phyloP scores from a whole-genome alignment of 2,113 vertebrate species.

The Zapornia atra region DNA sequence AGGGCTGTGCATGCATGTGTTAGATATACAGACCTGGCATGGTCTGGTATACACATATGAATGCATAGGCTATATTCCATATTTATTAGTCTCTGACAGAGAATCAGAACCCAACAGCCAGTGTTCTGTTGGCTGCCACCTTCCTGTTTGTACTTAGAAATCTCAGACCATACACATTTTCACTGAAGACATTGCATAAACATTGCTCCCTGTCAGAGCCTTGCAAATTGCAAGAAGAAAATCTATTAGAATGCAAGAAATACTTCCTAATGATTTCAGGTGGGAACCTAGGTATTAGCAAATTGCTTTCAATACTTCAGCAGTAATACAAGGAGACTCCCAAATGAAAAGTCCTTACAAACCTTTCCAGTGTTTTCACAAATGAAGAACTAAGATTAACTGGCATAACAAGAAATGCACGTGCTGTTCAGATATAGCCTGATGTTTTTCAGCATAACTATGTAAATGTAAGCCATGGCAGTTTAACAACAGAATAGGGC shows the following conservation, averaged over 20 bases:
- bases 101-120: background rate
- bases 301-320: background rate
- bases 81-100: background rate
- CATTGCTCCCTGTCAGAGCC: background rate
- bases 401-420: background rate
- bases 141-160: background rate
- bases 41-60: background rate
- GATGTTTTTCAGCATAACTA: background rate
- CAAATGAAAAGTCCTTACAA: constrained; percentile 20
- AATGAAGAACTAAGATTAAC: background rate
- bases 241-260: constrained; percentile 23
- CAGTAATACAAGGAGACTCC: constrained; percentile 3
- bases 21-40: background rate
- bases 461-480: background rate
- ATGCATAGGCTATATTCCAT: background rate
- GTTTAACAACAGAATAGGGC: background rate
- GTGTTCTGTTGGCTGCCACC: background rate
- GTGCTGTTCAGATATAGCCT: background rate
- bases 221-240: background rate
- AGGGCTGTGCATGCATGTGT: rapidly evolving
- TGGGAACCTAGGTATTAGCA: constrained; percentile 21
- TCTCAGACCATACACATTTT: background rate
- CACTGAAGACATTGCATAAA: background rate
- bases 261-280: constrained; percentile 2
- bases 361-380: constrained; percentile 2